Base-by-base conservation (phyloP, 2,113 vertebrate species). In the Cephalophus harveyi region DNA sequence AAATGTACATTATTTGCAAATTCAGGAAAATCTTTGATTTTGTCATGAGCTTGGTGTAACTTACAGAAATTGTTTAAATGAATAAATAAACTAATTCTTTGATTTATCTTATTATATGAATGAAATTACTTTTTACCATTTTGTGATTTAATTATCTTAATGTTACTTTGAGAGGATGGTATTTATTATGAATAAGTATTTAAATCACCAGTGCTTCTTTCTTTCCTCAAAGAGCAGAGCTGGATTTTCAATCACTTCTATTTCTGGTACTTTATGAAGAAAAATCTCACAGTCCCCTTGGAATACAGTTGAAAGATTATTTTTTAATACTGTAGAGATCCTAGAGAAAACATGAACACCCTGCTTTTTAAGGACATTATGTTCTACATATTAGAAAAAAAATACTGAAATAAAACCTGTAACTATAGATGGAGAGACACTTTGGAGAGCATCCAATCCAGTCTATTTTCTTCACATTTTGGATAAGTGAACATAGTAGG, bases 111-210 rank as follows among this genome's bases (percentile, higher is more conserved):
- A 87, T 83, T 71, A 81, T 83, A 74, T 43, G n/a, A 23, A 36
- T 94, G 1, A 25, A 57, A 28, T 87, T 50, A 62, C 52, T n/a
- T 85, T 88, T 48, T 50, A 60, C 25, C 48, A 3, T 50, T 81
- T 94, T 91, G 16, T 62, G 17, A 95, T 96, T 85, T 81, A 55
- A 76, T 96, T 96, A 74, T 88, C 46, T 55, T 82, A 60, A 67
- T 17, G 19, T 87, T 85, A 90, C 55, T 92, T 43, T 52, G 25
- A 91, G 93, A 74, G 8, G 12, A 27, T 85, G 54, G 3, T 27
- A 59, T 76, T 86, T 91, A 74, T 93, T 95, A 21, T 15, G 36
- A 91, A 93, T 86, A 86, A 93, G 89, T 57, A 85, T 46, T 82
- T 85, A 88, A 87, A 52, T 93, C 46, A 50, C 43, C 54, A 82